Evolutionary conservation across 2,888 invertebrate genomes (phyloP).

Genomic region (Yponomeuta sedellus): DNA sequence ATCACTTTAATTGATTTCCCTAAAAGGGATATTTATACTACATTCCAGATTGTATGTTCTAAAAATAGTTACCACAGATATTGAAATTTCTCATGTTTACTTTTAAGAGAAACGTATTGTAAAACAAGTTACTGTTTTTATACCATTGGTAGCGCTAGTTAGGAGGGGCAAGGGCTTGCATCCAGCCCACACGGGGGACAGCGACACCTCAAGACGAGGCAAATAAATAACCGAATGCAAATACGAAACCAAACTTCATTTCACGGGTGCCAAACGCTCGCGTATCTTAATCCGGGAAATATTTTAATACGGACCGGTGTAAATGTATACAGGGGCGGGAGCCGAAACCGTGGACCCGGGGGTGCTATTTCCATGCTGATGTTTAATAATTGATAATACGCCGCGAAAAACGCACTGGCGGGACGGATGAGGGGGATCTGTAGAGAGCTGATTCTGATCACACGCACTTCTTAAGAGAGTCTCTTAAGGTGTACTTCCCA

Average conservation of each 20-base stretch:
- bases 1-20: too few relatives aligned
- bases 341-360: slow-evolving; percentile 56
- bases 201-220: not conserved
- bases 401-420: slow-evolving; percentile 68
- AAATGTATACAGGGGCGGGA: slow-evolving; percentile 47
- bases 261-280: slow-evolving; percentile 61
- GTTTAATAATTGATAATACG: slow-evolving; percentile 77
- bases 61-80: too few relatives aligned
- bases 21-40: too few relatives aligned
- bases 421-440: slow-evolving; percentile 34
- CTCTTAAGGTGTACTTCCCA: too few relatives aligned
- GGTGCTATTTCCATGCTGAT: slow-evolving; percentile 76
- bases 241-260: slow-evolving; percentile 75
- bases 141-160: too few relatives aligned
- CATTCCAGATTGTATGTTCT: too few relatives aligned
- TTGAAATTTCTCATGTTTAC: too few relatives aligned
- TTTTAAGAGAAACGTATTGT: too few relatives aligned
- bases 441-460: slow-evolving; percentile 44
- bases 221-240: slow-evolving; percentile 43
- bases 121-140: too few relatives aligned
- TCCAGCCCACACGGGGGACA: not conserved
- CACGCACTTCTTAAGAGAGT: too few relatives aligned
- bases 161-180: too few relatives aligned
- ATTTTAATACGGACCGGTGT: slow-evolving; percentile 64
- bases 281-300: slow-evolving; percentile 52